A percentile compares a stretch with the other conserved stretches of the same genome.
These are phyloP conservation scores for Parapsyche elsis DNA, from an alignment of 1,140 invertebrate species.

Conservation along the genomic window DNA sequence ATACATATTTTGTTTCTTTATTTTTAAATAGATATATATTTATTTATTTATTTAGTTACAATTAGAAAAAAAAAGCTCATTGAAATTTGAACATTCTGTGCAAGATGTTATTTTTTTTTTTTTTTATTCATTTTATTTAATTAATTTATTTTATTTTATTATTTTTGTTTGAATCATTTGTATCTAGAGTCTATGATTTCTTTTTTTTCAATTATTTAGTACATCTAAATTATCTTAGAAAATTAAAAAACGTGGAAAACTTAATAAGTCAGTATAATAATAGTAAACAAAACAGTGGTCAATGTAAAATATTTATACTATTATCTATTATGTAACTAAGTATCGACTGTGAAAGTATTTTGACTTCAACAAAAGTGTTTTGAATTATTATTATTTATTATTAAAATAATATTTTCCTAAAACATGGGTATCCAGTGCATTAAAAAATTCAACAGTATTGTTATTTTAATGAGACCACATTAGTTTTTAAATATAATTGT, in stretches of 20 bases:
- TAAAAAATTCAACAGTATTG: too few relatives aligned
- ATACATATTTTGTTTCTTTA: slow-evolving; percentile 45
- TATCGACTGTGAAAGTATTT: not conserved
- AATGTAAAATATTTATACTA: slow-evolving; percentile 26
- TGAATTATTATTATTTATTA: too few relatives aligned
- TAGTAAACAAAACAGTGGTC: slow-evolving; percentile 16
- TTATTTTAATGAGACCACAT: too few relatives aligned
- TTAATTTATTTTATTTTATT: slow-evolving; percentile 12
- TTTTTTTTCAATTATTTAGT: slow-evolving; percentile 9
- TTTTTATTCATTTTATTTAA: not conserved
- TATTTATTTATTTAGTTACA: slow-evolving; percentile 53
- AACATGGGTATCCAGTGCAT: too few relatives aligned
- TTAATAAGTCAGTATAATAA: slow-evolving; percentile 31
- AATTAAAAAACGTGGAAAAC: slow-evolving; percentile 33
- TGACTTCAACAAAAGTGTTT: not conserved
- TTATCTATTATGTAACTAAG: not conserved
- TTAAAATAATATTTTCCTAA: too few relatives aligned
- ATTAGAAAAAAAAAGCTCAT: slow-evolving; percentile 56
- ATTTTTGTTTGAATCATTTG: slow-evolving; percentile 45
- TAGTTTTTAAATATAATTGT: too few relatives aligned
- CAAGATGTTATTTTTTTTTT: slow-evolving; percentile 52
- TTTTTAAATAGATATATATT: slow-evolving; percentile 44
- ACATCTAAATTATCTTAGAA: slow-evolving; percentile 20
- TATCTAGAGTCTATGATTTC: slow-evolving; percentile 48
- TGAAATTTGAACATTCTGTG: slow-evolving; percentile 57